Conservation (phyloP, 2,888 invertebrate species). For the Cyrtodaria siliqua region DNA sequence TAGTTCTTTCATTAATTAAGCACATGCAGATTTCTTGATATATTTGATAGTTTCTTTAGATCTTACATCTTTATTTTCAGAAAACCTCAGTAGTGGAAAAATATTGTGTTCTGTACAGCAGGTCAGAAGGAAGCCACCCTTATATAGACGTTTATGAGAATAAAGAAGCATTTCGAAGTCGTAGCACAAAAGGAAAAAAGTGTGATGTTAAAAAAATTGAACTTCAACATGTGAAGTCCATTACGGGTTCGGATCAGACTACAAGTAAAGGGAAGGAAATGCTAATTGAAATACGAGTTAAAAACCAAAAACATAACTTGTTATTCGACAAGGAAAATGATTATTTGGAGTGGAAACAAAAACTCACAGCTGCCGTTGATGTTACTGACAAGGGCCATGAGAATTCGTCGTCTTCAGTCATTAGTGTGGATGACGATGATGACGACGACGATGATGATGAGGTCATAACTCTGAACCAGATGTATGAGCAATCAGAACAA, state of each 20-base stretch:
- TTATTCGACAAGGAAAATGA: constrained; percentile 41
- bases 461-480: constrained; percentile 41
- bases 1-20: too few relatives aligned
- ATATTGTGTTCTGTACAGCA: constrained; percentile 55
- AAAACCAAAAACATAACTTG: constrained; percentile 52
- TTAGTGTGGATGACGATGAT: constrained; percentile 9
- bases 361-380: constrained; percentile 27
- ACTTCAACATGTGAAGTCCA: constrained; percentile 41
- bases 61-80: constrained; percentile 59
- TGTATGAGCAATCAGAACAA: constrained; percentile 46
- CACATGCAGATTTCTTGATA: too few relatives aligned
- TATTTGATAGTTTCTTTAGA: too few relatives aligned
- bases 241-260: constrained; percentile 35
- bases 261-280: constrained; percentile 34
- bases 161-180: constrained; percentile 23
- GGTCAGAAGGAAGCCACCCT: constrained; percentile 35
- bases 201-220: constrained; percentile 46
- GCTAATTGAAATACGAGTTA: constrained; percentile 57
- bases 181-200: constrained; percentile 26
- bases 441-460: constrained; percentile 40
- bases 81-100: constrained; percentile 51
- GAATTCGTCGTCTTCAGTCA: background rate
- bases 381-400: constrained; percentile 15
- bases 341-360: constrained; percentile 52
- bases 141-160: constrained; percentile 57